Percentiles rank a stretch among this genome's conserved stretches.
phyloP scores from a whole-genome alignment of 2,888 invertebrate species.

The Halictus ligatus region DNA sequence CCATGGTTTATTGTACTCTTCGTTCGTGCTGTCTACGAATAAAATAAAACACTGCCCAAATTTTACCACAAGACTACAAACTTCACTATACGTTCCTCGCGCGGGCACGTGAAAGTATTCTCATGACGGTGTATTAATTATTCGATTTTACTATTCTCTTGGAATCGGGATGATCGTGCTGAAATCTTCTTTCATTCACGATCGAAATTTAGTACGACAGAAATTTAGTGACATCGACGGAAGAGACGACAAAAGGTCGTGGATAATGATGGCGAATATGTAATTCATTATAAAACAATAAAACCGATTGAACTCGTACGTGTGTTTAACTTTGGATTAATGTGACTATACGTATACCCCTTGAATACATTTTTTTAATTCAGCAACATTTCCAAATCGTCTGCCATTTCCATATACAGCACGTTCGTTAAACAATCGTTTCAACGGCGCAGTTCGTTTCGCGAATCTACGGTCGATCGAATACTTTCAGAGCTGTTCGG shows the following conservation, averaged over 20 bases:
- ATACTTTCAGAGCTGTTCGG: neutral
- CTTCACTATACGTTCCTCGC: slow-evolving; percentile 36
- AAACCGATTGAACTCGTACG: neutral
- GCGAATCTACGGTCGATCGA: neutral
- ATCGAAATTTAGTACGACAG: neutral
- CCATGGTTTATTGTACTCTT: slow-evolving; percentile 71
- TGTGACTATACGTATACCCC: neutral
- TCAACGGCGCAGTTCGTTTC: neutral
- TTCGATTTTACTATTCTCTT: neutral
- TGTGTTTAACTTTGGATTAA: neutral
- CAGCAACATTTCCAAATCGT: too few species aligned
- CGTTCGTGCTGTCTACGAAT: slow-evolving; percentile 74
- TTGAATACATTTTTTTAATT: too few species aligned
- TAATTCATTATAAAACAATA: slow-evolving; percentile 1
- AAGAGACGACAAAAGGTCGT: neutral
- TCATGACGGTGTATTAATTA: neutral
- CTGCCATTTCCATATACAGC: too few species aligned
- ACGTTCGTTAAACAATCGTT: neutral
- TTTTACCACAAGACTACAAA: slow-evolving; percentile 69
- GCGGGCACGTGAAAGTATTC: neutral
- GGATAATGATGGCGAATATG: neutral
- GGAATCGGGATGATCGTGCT: neutral
- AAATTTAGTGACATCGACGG: neutral
- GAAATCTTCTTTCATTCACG: neutral
- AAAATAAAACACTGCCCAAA: slow-evolving; percentile 73